Base-by-base conservation (phyloP, 1,140 invertebrate genomes). In the Drosophila baimaii region DNA sequence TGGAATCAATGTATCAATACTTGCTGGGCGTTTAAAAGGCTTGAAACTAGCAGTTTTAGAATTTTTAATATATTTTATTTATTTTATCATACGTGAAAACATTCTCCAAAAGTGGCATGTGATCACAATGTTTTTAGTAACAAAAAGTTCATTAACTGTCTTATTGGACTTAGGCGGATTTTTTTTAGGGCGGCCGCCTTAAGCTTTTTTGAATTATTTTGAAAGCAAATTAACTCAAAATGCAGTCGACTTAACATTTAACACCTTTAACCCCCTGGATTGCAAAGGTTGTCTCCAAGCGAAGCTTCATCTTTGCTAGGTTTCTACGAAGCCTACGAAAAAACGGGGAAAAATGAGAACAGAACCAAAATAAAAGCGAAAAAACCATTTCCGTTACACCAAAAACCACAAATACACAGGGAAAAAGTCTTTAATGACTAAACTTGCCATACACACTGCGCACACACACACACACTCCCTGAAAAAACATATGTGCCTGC, bases 311-410 rank as follows among this genome's bases (percentile, higher is more conserved):
- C 21, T 6, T 43, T 21, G 17, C 12, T 12, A 10, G 5, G 39
- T 43, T 43, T 12, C 2, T 5, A 21, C 1, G 15, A 10, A 7
- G 3, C 12, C 12, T 15, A 10, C 29, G 35, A 23, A 17, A 33
- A 44, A 25, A 10, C n/a, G 19, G 49, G 12, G 9, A 5, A 61
- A 70, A 39, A 47, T 27, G 35, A 31, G 1, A 44, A 49, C 25
- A 49, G 69, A 64, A 29, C 25, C 43, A 41, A 65, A 64, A 59
- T 43, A 44, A 81, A 44, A 66, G 49, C 61, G 46, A 65, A 62
- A 72, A 76, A 76, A 46, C 78, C 71, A 88, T 79, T 88, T 86
- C 82, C 83, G 83, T 79, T 88, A 79, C 79, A 82, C 25, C 31
- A 77, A 62, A 25, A 46, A n/a, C 46, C 49, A 49, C n/a, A 43